phyloP scores from a whole-genome alignment of 2,888 invertebrate genomes.

The Tachina grossa region DNA sequence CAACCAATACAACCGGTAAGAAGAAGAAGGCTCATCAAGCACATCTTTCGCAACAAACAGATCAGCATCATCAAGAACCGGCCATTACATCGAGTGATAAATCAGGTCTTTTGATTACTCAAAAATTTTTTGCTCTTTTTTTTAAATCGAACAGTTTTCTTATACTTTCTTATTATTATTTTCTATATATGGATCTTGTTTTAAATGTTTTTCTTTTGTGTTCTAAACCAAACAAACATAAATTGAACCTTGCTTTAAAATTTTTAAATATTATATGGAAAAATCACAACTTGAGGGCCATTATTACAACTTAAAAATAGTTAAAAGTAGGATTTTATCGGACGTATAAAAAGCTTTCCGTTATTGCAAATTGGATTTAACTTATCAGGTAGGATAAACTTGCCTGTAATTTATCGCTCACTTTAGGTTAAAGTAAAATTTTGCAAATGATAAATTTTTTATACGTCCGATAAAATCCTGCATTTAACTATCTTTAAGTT shows the following conservation, averaged over 20 bases:
- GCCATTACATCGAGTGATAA: conserved; percentile 83
- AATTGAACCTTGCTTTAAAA: neutral
- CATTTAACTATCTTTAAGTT: too few relatives aligned
- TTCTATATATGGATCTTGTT: conserved; percentile 55
- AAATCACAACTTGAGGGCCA: neutral
- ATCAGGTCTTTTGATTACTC: conserved; percentile 83
- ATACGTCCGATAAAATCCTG: too few relatives aligned
- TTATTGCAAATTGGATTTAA: too few relatives aligned
- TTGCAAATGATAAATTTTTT: too few relatives aligned
- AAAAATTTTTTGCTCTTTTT: conserved; percentile 64
- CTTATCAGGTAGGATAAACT: too few relatives aligned
- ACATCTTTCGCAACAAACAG: conserved; percentile 83
- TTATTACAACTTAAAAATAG: too few relatives aligned
- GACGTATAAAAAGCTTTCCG: too few relatives aligned
- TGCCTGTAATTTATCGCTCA: too few relatives aligned
- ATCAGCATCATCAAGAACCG: conserved; percentile 83
- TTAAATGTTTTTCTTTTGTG: conserved; percentile 62
- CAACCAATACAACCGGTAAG: conserved; percentile 88
- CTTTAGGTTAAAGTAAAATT: too few relatives aligned
- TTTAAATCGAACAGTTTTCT: conserved; percentile 44
- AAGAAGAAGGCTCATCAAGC: conserved; percentile 84
- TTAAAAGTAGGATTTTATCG: too few relatives aligned
- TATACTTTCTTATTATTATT: conserved; percentile 60
- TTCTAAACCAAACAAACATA: conserved; percentile 36
- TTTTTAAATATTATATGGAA: neutral